Base-by-base conservation (phyloP, 1,140 invertebrate genomes). In the Copidosoma floridanum region DNA sequence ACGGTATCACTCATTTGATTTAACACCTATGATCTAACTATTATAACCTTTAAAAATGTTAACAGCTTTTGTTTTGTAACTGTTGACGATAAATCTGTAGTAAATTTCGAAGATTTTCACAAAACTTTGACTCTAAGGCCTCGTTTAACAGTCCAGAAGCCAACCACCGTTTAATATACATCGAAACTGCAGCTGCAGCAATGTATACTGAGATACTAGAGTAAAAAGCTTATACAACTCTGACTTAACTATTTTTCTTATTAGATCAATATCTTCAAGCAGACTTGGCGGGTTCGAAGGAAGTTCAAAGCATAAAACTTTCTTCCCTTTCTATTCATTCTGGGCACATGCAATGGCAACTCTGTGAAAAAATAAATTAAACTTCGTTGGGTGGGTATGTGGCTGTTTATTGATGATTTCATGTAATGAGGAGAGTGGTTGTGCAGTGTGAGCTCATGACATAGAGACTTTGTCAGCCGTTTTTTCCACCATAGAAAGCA, bases 201-300 rank as follows among this genome's bases (percentile, higher is more conserved):
- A n/a, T 16, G 26, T 38, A 47, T 29, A 16, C 21, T 12, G 11
- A 41, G 5, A 41, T 14, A 16, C 6, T 6, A 8, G 29, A 32
- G 29, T 32, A 44, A 41, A 44, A 14, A 52, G 8, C 1, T 69
- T 74, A 27, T 54, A 54, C 61, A 73, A 61, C 26, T 71, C 55
- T 18, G 73, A 73, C 64, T 79, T 78, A 43, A 58, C 29, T 46
- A 61, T 68, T 72, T 76, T 77, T 62, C 73, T 62, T 75, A 81
- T 73, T 5, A 58, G 38, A 64, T 68, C 67, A 60, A 65, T 41
- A 59, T 62, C 64, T 65, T 71, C 68, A 50, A 75, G 73, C 10
- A 75, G 29, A 35, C 66, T 69, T 65, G 71, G 64, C 11, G 70
- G 71, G 61, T 53, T 72, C 10, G 73, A 70, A 16, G 65, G 59